A percentile compares a stretch with the other conserved stretches of the same genome.
phyloP scores from a whole-genome alignment of 2,888 invertebrate genomes.

The Coremacera marginata region DNA sequence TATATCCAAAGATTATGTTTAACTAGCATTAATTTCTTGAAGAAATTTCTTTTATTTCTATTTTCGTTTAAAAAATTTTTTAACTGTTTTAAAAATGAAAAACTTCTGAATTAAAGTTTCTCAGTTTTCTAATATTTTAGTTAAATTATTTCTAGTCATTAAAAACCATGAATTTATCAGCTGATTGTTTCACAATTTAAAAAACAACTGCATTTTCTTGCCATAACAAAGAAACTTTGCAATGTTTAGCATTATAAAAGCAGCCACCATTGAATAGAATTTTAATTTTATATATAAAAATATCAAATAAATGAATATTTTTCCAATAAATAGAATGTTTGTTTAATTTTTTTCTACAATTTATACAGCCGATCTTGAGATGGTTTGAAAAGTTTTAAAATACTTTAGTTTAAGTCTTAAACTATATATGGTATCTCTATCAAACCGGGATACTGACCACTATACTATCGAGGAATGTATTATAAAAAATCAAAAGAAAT shows the following conservation, averaged over 20 bases:
- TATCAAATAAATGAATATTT: too few species aligned
- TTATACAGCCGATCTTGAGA: too few species aligned
- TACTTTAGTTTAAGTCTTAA: background rate
- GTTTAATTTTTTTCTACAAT: too few species aligned
- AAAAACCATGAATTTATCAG: background rate
- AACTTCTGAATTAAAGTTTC: constrained; percentile 3
- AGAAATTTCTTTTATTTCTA: background rate
- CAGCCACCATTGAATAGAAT: constrained; percentile 3
- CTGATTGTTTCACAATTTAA: background rate
- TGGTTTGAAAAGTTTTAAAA: background rate
- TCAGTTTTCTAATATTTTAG: background rate
- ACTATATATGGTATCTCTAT: background rate
- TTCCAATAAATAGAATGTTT: too few species aligned
- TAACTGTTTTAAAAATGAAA: background rate
- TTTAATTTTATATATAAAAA: background rate
- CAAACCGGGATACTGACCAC: background rate
- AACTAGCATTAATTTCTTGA: constrained; percentile 7
- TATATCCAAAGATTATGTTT: constrained; percentile 33
- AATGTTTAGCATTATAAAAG: background rate
- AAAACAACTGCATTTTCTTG: constrained; percentile 17
- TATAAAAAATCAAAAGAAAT: too few species aligned
- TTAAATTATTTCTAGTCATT: too few species aligned
- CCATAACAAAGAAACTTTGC: constrained; percentile 10
- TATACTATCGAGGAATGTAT: background rate
- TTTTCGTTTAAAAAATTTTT: background rate